Evolutionary conservation across 1,140 invertebrate species (phyloP).

Genomic region (Aporrectodea caliginosa): DNA sequence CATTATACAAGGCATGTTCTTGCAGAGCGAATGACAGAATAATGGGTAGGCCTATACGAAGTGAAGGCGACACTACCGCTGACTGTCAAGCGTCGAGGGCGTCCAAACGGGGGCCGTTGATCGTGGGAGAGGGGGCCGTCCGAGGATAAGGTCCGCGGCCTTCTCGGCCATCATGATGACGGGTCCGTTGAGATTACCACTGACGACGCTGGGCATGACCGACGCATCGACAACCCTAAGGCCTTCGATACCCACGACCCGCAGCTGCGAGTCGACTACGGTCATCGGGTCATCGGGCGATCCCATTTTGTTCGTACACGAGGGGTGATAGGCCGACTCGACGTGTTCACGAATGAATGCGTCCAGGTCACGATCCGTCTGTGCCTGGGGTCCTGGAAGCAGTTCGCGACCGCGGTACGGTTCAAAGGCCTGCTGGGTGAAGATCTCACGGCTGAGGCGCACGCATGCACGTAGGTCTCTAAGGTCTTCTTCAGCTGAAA

Average conservation of each 20-base stretch:
- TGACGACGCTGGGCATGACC: constrained; percentile 60
- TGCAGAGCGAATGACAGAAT: too few species aligned
- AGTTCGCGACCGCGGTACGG: constrained; percentile 54
- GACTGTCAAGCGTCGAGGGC: too few species aligned
- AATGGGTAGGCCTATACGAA: too few species aligned
- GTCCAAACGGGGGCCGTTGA: constrained; percentile 48
- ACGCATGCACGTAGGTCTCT: constrained; percentile 44
- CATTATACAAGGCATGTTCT: too few species aligned
- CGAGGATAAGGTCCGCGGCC: constrained; percentile 58
- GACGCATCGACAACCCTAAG: constrained; percentile 61
- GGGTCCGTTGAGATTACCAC: constrained; percentile 61
- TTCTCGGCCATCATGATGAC: constrained; percentile 62
- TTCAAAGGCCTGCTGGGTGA: constrained; percentile 58
- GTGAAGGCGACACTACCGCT: too few species aligned
- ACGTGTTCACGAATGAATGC: constrained; percentile 44
- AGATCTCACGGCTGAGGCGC: constrained; percentile 53
- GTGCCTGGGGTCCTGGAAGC: constrained; percentile 45
- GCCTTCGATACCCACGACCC: constrained; percentile 55
- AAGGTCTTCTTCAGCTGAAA: constrained; percentile 45
- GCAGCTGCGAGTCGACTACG: constrained; percentile 60
- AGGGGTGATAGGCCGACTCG: constrained; percentile 59
- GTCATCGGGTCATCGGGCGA: constrained; percentile 55
- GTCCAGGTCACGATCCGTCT: constrained; percentile 47
- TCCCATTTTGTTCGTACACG: constrained; percentile 63
- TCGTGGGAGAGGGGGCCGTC: constrained; percentile 43